Conservation (phyloP, 2,113 vertebrate genomes). For the Cettia cetti region DNA sequence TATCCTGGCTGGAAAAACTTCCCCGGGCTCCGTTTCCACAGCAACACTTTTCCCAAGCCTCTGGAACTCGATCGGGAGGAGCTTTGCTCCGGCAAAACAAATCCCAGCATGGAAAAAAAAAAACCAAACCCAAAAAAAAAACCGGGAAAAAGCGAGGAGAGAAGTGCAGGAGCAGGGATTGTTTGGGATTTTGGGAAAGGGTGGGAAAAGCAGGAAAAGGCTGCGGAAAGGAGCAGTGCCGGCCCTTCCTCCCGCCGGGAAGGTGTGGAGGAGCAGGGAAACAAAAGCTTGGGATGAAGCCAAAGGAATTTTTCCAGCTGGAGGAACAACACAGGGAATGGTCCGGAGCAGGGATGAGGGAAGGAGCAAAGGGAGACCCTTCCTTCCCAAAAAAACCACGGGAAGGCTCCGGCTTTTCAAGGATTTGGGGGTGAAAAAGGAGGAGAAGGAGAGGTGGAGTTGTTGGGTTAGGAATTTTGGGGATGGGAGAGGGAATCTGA, state of each 20-base stretch:
- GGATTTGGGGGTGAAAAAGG: not conserved
- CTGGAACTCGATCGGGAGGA: not conserved
- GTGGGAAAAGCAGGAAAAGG: not conserved
- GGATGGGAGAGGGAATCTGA: not conserved
- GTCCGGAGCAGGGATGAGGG: fast-evolving
- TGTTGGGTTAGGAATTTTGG: not conserved
- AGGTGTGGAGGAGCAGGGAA: not conserved
- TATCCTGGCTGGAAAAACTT: not conserved
- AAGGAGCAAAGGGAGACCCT: not conserved
- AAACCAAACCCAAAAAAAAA: not conserved
- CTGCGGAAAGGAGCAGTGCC: not conserved
- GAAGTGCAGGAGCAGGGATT: fast-evolving
- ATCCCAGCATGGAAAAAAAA: not conserved
- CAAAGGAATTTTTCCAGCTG: not conserved
- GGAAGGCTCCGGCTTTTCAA: fast-evolving
- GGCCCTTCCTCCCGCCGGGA: not conserved
- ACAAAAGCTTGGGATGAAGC: not conserved
- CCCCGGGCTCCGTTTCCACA: not conserved
- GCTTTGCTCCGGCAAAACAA: not conserved
- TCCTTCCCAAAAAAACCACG: fast-evolving
- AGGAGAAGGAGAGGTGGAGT: fast-evolving
- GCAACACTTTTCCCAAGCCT: slow-evolving; percentile 29
- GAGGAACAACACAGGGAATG: fast-evolving
- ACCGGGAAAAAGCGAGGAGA: not conserved
- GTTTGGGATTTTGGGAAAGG: not conserved